Conservation (phyloP, 92 coral and sea anemone species). For the Paragorgia papillata region DNA sequence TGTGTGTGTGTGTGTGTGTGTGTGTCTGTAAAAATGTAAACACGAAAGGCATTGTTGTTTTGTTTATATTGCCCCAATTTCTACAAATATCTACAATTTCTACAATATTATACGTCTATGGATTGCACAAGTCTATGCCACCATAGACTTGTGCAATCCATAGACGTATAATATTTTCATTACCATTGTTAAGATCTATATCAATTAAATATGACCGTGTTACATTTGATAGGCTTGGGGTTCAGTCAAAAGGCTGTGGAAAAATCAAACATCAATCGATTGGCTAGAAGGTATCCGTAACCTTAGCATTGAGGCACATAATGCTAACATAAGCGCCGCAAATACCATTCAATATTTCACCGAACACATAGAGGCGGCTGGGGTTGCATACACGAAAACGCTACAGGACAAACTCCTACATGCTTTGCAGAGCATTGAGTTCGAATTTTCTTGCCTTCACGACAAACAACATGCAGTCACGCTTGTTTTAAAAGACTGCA, state of each 20-base stretch:
- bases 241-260: not conserved
- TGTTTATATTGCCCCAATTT: no score
- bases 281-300: conserved; percentile 29
- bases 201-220: no score
- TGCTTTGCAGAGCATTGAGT: conserved; percentile 6
- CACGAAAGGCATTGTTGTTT: no score
- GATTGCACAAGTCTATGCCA: no score
- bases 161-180: no score
- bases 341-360: not conserved
- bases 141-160: no score
- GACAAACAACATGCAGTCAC: conserved; percentile 28
- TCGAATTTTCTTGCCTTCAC: conserved; percentile 3
- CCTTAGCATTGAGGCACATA: conserved; percentile 16
- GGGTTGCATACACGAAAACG: not conserved
- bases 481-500: conserved; percentile 9
- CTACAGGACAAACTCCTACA: not conserved
- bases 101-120: no score
- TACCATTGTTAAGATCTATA: no score
- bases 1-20: no score
- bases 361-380: not conserved
- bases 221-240: conserved; percentile 25
- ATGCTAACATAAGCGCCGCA: not conserved
- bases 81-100: no score
- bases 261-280: conserved; percentile 8
- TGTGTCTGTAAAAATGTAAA: no score